phyloP scores from a whole-genome alignment of 2,888 invertebrate genomes.

The Plagodis pulveraria region DNA sequence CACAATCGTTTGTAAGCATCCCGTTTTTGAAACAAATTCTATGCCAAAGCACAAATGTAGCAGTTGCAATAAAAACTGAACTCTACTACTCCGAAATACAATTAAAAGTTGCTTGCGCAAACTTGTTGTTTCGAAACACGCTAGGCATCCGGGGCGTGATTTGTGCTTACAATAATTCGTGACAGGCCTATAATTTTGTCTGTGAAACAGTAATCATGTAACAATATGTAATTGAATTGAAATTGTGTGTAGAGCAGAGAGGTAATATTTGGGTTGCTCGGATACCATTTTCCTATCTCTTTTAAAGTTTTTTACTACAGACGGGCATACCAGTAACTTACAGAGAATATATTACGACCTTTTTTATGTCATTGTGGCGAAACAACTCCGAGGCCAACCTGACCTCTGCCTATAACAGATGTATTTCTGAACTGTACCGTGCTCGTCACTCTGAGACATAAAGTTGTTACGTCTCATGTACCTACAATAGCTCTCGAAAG shows the following conservation, averaged over 20 bases:
- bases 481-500: no score
- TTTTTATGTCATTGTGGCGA: no score
- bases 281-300: background rate
- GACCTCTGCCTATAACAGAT: no score
- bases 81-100: slow-evolving; percentile 35
- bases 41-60: slow-evolving; percentile 33
- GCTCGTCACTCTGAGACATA: no score
- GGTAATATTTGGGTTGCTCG: no score
- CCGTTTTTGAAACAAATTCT: slow-evolving; percentile 54
- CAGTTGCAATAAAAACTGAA: slow-evolving; percentile 25
- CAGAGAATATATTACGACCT: no score
- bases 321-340: background rate
- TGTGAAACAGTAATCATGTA: slow-evolving; percentile 40
- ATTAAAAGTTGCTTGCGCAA: slow-evolving; percentile 37
- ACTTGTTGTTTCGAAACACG: slow-evolving; percentile 58
- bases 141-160: slow-evolving; percentile 61
- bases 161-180: slow-evolving; percentile 53
- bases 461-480: no score
- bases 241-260: background rate
- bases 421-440: no score
- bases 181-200: slow-evolving; percentile 43
- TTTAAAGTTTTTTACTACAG: background rate
- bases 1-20: slow-evolving; percentile 56
- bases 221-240: slow-evolving; percentile 44
- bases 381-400: no score